phyloP scores from a whole-genome alignment of 2,113 vertebrate species.

The Microcebus ravelobensis region DNA sequence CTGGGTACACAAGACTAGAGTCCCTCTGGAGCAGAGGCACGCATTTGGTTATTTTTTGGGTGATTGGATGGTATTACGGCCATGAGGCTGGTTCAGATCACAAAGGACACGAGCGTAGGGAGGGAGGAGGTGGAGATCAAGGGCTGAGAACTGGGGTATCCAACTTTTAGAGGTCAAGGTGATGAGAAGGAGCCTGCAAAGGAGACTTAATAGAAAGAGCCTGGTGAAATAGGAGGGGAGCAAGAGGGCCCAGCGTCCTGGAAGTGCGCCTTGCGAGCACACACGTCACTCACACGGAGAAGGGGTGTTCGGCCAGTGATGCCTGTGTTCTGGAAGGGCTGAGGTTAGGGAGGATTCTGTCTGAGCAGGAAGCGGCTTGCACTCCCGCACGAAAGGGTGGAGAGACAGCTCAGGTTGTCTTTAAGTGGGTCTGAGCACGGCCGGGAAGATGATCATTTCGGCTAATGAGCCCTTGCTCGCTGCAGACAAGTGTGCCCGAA shows the following conservation, averaged over 20 bases:
- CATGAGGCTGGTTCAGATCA: not conserved
- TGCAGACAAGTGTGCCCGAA: not conserved
- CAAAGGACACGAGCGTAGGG: not conserved
- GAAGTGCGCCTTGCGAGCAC: not conserved
- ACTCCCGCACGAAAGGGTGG: not conserved
- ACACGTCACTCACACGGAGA: not conserved
- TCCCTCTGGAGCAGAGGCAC: not conserved
- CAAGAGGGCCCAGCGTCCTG: not conserved
- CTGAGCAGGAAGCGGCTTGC: conserved; percentile 72
- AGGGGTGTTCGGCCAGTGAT: not conserved
- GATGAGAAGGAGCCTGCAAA: not conserved
- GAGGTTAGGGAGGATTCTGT: conserved; percentile 48
- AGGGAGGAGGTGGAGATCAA: not conserved
- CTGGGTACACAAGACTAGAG: no score
- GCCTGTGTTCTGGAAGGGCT: not conserved
- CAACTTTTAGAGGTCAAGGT: not conserved
- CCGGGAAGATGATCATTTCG: conserved; percentile 59
- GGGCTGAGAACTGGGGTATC: not conserved
- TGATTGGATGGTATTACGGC: not conserved
- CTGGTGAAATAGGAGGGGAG: not conserved
- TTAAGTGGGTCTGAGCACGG: conserved; percentile 53
- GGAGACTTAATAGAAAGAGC: not conserved
- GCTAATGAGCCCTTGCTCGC: conserved; percentile 70
- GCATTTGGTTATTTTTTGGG: not conserved
- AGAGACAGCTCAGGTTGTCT: conserved; percentile 37